phyloP scores from a whole-genome alignment of 1,140 invertebrate genomes.

The Brachionus rotundiformis region DNA sequence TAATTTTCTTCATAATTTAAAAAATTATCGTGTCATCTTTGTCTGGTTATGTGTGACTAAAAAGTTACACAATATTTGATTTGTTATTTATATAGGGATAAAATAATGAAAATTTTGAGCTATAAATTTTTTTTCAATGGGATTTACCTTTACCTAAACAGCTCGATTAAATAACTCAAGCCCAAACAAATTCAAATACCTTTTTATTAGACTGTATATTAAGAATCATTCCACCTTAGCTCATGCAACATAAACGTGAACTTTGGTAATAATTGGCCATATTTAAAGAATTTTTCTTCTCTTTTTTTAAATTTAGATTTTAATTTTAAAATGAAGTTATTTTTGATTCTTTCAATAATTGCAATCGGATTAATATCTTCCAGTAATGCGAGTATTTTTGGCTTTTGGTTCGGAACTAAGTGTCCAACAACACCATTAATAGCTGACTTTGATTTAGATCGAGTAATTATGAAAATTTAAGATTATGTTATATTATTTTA shows the following conservation, averaged over 20 bases:
- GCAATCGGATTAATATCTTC: not conserved
- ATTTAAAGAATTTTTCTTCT: not conserved
- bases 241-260: constrained; percentile 6
- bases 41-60: not conserved
- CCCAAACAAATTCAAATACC: not conserved
- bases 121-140: not conserved
- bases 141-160: not conserved
- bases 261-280: not conserved
- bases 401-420: not conserved
- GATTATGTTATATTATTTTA: not conserved
- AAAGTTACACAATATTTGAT: not conserved
- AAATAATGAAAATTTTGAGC: no score
- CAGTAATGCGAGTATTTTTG: not conserved
- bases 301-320: not conserved
- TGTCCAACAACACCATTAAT: not conserved
- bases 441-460: not conserved
- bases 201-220: not conserved
- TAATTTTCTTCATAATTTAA: not conserved
- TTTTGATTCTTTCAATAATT: not conserved
- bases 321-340: not conserved
- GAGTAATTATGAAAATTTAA: not conserved
- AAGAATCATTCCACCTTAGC: constrained; percentile 6
- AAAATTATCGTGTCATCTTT: not conserved
- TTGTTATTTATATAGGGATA: constrained; percentile 9
- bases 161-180: not conserved